Percentiles rank a stretch among this genome's conserved stretches.
Evolutionary conservation across 2,113 vertebrate genomes (phyloP).

Genomic region (Octodon degus): DNA sequence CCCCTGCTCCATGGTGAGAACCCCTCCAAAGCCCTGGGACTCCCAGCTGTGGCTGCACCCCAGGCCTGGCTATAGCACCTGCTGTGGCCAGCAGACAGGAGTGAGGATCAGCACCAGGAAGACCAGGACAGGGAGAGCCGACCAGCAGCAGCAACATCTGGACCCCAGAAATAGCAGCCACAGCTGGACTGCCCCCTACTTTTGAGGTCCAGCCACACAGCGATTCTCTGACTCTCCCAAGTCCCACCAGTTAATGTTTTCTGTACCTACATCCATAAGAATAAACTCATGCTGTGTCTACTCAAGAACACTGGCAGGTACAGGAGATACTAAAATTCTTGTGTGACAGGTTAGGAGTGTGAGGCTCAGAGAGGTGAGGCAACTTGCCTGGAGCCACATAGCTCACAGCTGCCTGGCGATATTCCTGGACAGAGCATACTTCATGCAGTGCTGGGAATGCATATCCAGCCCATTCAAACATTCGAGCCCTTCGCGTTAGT

Average conservation of each 20-base stretch:
- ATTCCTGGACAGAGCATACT: background rate
- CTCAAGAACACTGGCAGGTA: background rate
- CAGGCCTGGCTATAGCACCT: background rate
- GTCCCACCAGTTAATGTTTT: background rate
- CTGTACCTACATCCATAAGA: background rate
- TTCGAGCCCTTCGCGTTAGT: background rate
- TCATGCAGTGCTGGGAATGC: background rate
- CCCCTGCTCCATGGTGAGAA: background rate
- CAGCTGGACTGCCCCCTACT: background rate
- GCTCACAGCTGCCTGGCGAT: background rate
- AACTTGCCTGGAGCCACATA: background rate
- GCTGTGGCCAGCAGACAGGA: background rate
- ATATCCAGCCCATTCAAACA: background rate
- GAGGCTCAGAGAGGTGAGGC: slow-evolving; percentile 4
- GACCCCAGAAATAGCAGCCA: background rate
- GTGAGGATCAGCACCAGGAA: background rate
- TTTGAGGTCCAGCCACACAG: background rate
- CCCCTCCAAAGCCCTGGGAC: background rate
- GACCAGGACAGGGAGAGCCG: background rate
- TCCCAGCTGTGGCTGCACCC: background rate
- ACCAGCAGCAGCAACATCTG: background rate
- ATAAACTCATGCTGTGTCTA: background rate
- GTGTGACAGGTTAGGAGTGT: background rate
- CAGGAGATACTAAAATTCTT: background rate
- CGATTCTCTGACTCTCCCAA: background rate